Evolutionary conservation across 2,797 vertebrate genomes (phyloP), one percentile per base, ranked within the genome.

Genomic region (Hybognathus amarus): DNA sequence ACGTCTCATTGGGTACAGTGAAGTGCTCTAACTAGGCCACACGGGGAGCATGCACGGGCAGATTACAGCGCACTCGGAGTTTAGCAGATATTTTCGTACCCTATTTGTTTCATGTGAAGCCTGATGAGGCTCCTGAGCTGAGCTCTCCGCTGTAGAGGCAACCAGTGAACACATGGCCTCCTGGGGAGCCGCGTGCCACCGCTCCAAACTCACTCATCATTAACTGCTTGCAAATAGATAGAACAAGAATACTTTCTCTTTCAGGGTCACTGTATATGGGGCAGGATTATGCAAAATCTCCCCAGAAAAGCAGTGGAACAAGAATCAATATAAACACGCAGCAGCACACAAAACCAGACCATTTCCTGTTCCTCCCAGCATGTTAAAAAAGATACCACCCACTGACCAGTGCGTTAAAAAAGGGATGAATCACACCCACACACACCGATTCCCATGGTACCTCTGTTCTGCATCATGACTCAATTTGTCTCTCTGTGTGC

Each of bases 1-100:
- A 30, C 9, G 52, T 56, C 27, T 77, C 66, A 50, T 47, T 70
- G 73, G 52, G 54, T 47, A 67, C 13, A 68, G 18, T 69, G 22
- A 78, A 71, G 54, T 52, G 67, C 70, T 70, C 56, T 69, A 84
- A 85, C 70, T 79, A 82, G 85, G 87, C 76, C 87, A 87, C 81
- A 80, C 69, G 61, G 73, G 47, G 81, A 84, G 81, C 20, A 30
- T 38, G 82, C 81, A 82, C 56, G 47, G 30, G 75, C 71, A 45
- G 68, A 83, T 83, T 83, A 56, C 73, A 70, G 63, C 64, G 4
- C 36, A 45, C 22, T 27, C 54, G 4, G 75, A 70, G 24, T 36
- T 73, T 68, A 82, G 69, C 24, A 22, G 69, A 82, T 88, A 87
- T 87, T 87, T 88, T 64, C 50, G 79, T 85, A 82, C 50, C 68